phyloP scores from a whole-genome alignment of 2,797 vertebrate genomes.

The Rhyacichthys aspro region DNA sequence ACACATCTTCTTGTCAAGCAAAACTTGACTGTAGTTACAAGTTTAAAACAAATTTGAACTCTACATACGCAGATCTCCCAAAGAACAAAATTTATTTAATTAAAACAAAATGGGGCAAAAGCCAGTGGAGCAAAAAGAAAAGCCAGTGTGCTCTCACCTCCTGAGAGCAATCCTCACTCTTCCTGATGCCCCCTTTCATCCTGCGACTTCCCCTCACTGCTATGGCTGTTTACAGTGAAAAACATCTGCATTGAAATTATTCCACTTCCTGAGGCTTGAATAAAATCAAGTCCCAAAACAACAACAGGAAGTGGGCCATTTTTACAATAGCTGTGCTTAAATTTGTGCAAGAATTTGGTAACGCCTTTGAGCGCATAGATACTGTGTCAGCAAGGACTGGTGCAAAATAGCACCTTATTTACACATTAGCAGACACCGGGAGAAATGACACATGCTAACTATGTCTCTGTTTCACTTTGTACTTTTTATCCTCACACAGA shows the following conservation, averaged over 20 bases:
- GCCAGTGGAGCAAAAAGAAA: slow-evolving; percentile 25
- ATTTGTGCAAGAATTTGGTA: slow-evolving; percentile 71
- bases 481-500: background rate
- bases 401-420: slow-evolving; percentile 60
- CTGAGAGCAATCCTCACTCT: slow-evolving; percentile 52
- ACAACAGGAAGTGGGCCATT: slow-evolving; percentile 86
- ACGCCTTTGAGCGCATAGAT: slow-evolving; percentile 65
- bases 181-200: slow-evolving; percentile 51
- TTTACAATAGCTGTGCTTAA: slow-evolving; percentile 80
- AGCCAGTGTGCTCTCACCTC: slow-evolving; percentile 52
- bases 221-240: slow-evolving; percentile 82
- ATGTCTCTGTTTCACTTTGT: slow-evolving; percentile 11
- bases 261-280: slow-evolving; percentile 84
- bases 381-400: slow-evolving; percentile 44
- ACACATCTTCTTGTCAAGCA: no score
- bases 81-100: no score
- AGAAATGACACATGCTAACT: slow-evolving; percentile 30
- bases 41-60: no score
- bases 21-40: no score
- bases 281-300: slow-evolving; percentile 83
- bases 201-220: slow-evolving; percentile 56
- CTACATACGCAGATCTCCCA: no score
- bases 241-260: slow-evolving; percentile 88
- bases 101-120: slow-evolving; percentile 31
- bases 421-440: slow-evolving; percentile 47